Percentiles rank a stretch among this genome's conserved stretches.
Conservation (phyloP, 2,797 vertebrate genomes). For the Thripadectes ignobilis region DNA sequence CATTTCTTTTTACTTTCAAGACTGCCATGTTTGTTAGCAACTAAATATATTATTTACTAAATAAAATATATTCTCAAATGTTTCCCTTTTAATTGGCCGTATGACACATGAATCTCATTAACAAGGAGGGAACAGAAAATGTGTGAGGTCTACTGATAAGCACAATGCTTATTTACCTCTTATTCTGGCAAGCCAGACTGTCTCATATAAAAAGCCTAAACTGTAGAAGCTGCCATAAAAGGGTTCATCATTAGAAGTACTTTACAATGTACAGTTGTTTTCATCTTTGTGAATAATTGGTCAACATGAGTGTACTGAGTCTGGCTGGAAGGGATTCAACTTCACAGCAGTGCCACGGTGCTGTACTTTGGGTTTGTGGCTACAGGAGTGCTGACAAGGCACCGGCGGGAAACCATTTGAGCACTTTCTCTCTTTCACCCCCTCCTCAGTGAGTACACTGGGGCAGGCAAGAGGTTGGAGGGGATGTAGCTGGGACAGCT, state of each 20-base stretch:
- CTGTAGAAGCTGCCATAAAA: not conserved
- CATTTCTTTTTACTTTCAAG: not conserved
- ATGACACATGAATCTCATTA: not conserved
- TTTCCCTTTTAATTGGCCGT: not conserved
- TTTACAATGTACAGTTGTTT: not conserved
- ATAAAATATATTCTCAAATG: not conserved
- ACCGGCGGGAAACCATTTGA: not conserved
- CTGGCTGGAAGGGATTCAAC: not conserved
- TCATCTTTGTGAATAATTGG: not conserved
- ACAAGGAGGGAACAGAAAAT: not conserved
- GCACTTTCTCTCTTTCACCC: accelerated
- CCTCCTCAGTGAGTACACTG: accelerated
- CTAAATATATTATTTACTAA: not conserved
- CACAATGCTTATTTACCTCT: not conserved
- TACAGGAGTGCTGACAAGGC: not conserved
- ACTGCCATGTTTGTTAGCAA: not conserved
- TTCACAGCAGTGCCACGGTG: not conserved
- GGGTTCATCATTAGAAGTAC: not conserved
- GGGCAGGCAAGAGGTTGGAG: not conserved
- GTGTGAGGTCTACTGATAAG: not conserved
- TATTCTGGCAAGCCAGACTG: not conserved
- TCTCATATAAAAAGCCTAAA: not conserved
- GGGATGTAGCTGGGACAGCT: not conserved
- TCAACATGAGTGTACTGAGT: not conserved
- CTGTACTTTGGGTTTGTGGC: not conserved